phyloP scores from a whole-genome alignment of 2,888 invertebrate genomes.

The Athalia cordata region DNA sequence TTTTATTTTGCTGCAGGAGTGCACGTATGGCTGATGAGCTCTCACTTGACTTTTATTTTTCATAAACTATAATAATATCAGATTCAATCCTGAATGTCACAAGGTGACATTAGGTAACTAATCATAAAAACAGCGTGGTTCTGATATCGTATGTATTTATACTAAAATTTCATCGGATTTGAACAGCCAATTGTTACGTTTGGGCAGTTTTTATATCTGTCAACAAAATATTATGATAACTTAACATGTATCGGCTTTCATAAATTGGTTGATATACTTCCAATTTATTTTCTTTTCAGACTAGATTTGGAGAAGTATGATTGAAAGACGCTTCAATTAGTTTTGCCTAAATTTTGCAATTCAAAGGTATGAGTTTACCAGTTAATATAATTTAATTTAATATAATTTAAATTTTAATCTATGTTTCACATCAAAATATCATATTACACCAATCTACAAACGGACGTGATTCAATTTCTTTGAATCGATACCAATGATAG shows the following conservation, averaged over 20 bases:
- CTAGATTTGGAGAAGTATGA: constrained; percentile 9
- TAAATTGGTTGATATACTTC: neutral
- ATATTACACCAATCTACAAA: constrained; percentile 59
- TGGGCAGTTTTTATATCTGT: neutral
- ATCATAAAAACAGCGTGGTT: neutral
- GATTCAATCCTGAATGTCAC: constrained; percentile 11
- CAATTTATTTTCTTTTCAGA: constrained; percentile 12
- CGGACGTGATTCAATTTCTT: constrained; percentile 57
- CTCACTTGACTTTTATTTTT: neutral
- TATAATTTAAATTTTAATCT: constrained; percentile 31
- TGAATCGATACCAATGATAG: constrained; percentile 43
- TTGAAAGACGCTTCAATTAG: neutral
- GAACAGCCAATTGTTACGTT: neutral
- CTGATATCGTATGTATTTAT: neutral
- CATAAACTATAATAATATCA: constrained; percentile 27
- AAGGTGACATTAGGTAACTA: neutral
- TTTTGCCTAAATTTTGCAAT: neutral
- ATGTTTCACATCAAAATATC: constrained; percentile 45
- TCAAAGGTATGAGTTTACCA: neutral
- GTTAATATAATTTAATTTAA: constrained; percentile 1
- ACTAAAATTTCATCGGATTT: neutral
- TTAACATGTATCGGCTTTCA: neutral
- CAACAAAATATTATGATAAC: constrained; percentile 4
- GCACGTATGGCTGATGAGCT: constrained; percentile 20
- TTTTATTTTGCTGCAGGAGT: neutral